These are phyloP conservation scores for Himalopsyche anomala DNA, from an alignment of 2,888 invertebrate species.

Conservation along the genomic window DNA sequence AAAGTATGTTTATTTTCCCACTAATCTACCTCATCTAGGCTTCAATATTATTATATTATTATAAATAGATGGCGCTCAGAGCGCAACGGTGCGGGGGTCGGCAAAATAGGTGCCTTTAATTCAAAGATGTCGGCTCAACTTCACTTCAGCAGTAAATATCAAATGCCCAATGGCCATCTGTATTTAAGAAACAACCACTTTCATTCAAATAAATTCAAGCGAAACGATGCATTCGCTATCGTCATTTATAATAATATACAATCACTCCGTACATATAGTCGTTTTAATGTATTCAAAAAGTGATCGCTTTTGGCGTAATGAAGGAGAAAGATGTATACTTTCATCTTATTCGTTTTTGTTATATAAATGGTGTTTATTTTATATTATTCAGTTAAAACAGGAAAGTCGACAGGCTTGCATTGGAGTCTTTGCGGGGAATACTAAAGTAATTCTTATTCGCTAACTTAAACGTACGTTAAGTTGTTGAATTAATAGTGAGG, in stretches of 20 bases:
- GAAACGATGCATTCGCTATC: not conserved
- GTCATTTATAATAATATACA: not conserved
- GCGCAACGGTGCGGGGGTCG: not conserved
- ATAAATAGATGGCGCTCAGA: slow-evolving; percentile 4
- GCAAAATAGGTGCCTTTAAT: slow-evolving; percentile 18
- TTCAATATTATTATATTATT: not conserved
- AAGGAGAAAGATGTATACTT: not conserved
- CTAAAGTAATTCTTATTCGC: slow-evolving; percentile 5
- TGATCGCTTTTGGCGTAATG: not conserved
- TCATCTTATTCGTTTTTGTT: too few relatives aligned
- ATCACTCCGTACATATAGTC: not conserved
- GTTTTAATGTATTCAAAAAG: not conserved
- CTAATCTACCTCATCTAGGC: not conserved
- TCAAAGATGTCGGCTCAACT: not conserved
- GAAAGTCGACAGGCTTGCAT: not conserved
- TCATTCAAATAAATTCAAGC: not conserved
- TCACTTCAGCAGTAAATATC: slow-evolving; percentile 1
- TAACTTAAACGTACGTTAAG: not conserved
- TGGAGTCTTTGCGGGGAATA: not conserved
- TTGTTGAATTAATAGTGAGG: slow-evolving; percentile 35
- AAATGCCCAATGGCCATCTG: slow-evolving; percentile 10
- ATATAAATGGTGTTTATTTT: not conserved
- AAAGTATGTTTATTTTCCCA: not conserved
- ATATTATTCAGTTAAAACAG: not conserved
- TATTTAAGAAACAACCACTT: not conserved